A percentile compares a stretch with the other conserved stretches of the same genome.
These are phyloP conservation scores for Pristionchus exspectatus DNA, from an alignment of 2,888 invertebrate genomes.

Conservation along the genomic window DNA sequence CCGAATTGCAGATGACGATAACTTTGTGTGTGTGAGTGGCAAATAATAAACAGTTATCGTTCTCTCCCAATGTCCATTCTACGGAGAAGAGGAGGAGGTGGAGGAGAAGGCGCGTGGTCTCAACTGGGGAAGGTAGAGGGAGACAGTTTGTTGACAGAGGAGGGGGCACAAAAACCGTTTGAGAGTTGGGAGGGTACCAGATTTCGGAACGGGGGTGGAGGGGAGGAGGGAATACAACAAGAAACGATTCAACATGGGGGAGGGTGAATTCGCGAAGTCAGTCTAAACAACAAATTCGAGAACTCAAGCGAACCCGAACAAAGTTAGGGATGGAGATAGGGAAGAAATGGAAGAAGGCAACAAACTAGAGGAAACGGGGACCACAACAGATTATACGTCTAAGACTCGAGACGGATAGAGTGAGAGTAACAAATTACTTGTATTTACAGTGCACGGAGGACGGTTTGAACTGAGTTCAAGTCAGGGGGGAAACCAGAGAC, in stretches of 20 bases:
- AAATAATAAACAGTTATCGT: constrained; percentile 14
- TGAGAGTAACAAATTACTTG: constrained; percentile 25
- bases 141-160: constrained; percentile 2
- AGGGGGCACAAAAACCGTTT: constrained; percentile 11
- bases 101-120: background rate
- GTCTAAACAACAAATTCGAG: constrained; percentile 48
- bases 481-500: constrained; percentile 19
- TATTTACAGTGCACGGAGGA: constrained; percentile 20
- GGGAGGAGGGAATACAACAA: background rate
- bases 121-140: constrained; percentile 18
- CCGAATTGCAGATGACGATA: background rate
- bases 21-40: background rate
- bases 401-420: background rate
- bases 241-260: constrained; percentile 43
- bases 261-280: background rate
- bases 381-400: background rate
- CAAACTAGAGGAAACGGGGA: constrained; percentile 12
- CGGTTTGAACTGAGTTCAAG: constrained; percentile 21
- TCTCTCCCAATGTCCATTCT: constrained; percentile 23
- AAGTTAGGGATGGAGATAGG: constrained; percentile 21
- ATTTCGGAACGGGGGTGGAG: constrained; percentile 34
- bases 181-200: constrained; percentile 34
- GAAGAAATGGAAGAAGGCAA: background rate
- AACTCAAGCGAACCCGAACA: constrained; percentile 41
- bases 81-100: background rate